A percentile compares a stretch with the other conserved stretches of the same genome.
Conservation (phyloP, 2,797 vertebrate species). For the Coracias cyanogaster region DNA sequence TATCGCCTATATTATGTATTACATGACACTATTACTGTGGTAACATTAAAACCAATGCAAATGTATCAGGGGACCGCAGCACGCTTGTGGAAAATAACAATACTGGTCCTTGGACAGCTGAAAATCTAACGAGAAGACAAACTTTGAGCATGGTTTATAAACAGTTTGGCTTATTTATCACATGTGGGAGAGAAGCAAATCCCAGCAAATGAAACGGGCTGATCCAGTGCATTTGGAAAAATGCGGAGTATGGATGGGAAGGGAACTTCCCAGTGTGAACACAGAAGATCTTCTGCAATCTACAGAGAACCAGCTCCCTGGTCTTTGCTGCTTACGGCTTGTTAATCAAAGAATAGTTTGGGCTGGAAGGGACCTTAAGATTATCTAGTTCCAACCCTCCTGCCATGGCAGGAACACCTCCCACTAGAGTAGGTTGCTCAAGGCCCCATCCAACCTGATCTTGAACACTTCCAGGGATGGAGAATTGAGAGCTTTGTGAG, state of each 20-base stretch:
- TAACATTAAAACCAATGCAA: conserved; percentile 5
- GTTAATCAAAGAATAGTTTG: background rate
- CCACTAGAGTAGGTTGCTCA: no score
- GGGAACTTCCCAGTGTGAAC: background rate
- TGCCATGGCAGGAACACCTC: no score
- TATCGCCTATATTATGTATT: background rate
- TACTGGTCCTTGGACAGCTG: background rate
- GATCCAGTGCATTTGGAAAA: background rate
- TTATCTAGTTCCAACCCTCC: no score
- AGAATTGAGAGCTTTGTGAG: no score
- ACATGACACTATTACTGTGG: background rate
- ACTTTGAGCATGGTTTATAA: background rate
- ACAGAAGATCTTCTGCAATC: rapidly evolving
- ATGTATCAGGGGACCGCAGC: background rate
- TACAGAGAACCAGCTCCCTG: background rate
- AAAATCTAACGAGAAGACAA: background rate
- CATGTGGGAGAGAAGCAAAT: background rate
- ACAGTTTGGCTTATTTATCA: background rate
- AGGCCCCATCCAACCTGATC: no score
- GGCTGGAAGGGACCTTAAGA: no score
- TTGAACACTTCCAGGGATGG: no score
- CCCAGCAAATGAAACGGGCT: background rate
- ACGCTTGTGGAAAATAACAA: background rate
- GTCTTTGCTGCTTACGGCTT: background rate
- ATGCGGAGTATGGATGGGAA: background rate